Evolutionary conservation across 2,113 vertebrate species (phyloP).

Genomic region (Polyodon spathula): DNA sequence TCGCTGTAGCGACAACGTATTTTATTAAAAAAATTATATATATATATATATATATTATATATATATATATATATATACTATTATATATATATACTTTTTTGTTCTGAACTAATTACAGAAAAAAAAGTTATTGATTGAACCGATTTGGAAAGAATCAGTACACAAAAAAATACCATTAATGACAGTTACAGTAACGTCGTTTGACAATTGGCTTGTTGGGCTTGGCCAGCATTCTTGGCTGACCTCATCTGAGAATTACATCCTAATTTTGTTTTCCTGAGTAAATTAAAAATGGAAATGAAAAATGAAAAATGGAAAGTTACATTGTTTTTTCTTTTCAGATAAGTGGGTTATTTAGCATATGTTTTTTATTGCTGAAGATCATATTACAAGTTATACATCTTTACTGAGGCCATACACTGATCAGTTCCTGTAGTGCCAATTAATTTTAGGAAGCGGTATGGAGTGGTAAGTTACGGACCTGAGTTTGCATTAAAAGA

Average conservation of each 20-base stretch:
- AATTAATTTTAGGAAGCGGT: neutral
- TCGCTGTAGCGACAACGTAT: constrained; percentile 63
- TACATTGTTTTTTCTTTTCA: neutral
- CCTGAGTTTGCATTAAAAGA: too few species aligned
- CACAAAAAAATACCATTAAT: too few species aligned
- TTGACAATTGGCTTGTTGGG: too few species aligned
- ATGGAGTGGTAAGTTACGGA: neutral
- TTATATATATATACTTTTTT: too few species aligned
- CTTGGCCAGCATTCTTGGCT: too few species aligned
- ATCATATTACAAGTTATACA: neutral
- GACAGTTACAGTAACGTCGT: too few species aligned
- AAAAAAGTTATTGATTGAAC: too few species aligned
- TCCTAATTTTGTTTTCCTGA: constrained; percentile 14
- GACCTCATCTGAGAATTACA: too few species aligned
- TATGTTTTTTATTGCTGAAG: neutral
- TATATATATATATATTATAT: too few species aligned
- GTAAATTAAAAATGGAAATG: constrained; percentile 11
- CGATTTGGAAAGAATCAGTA: too few species aligned
- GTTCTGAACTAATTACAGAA: too few species aligned
- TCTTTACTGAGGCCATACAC: neutral
- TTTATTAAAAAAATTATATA: constrained; percentile 44
- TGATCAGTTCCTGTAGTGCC: neutral
- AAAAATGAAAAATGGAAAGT: constrained; percentile 27
- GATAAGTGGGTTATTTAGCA: neutral
- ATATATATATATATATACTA: too few species aligned